Base-by-base conservation (phyloP, 2,113 vertebrate species). In the Mastomys natalensis region DNA sequence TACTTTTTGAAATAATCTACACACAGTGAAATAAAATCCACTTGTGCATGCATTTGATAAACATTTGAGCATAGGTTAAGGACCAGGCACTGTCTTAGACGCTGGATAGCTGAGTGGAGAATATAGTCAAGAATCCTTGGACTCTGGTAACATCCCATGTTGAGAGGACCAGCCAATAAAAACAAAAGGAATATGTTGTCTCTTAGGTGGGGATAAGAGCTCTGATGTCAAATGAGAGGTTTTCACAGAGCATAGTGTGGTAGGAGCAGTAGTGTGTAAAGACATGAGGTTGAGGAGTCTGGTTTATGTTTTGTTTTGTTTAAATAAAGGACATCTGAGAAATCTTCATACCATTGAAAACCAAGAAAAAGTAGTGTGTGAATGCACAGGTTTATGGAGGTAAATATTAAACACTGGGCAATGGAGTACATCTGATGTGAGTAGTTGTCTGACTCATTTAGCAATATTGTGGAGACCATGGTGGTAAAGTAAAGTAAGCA, bases 281-380 rank as follows among this genome's bases (percentile, higher is more conserved):
- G 13, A 66, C 48, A 3, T 55, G 58, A 60, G 68, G 43, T 89
- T 85, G 53, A 92, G 45, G 48, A 5, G 37, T n/a, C 7, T 80
- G 22, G 3, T 29, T 37, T n/a, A n/a, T n/a, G 31, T 37, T 68
- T 68, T 68, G 22, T 31, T 31, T 66, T 66, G 24, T 66, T 70
- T 34, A 51, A 51, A 17, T 37, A 19, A 84, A 85, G 5, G 13
- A 21, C 58, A 53, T n/a, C 43, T 21, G 45, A 87, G 11, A 55
- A n/a, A 5, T 16, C 87, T 72, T 94, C 45, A 66, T 51, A 48
- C 58, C 60, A 64, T 48, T 91, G 92, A 95, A 92, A 90, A 7
- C 7, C 62, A n/a, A 76, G n/a, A 8, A 45, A 94, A 70, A 40
- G 64, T 90, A 74, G 17, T 76, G 0, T 4, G 3, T n/a, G 16